Percentiles rank a stretch among this genome's conserved stretches.
Evolutionary conservation across 1,140 invertebrate genomes (phyloP).

Genomic region (Drosophila fuyamai): DNA sequence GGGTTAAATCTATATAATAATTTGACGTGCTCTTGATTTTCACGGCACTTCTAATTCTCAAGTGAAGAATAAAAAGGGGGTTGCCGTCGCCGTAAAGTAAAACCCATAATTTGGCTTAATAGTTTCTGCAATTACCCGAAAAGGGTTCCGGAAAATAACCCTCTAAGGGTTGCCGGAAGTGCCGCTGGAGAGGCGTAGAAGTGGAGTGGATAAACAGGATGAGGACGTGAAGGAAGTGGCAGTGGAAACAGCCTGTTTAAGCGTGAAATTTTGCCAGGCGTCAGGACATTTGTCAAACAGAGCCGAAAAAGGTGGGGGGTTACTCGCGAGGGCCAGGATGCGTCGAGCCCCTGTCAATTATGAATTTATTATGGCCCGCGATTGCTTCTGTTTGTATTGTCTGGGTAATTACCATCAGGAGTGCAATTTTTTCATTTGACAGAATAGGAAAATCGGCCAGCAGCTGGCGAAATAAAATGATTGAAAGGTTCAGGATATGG

Average conservation of each 20-base stretch:
- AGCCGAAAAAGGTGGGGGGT: neutral
- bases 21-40: conserved; percentile 80
- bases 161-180: conserved; percentile 19
- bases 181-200: conserved; percentile 38
- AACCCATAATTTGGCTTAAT: conserved; percentile 83
- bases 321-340: neutral
- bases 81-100: conserved; percentile 68
- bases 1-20: conserved; percentile 76
- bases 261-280: conserved; percentile 69
- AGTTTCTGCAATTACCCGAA: conserved; percentile 80
- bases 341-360: conserved; percentile 42
- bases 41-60: conserved; percentile 72
- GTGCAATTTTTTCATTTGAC: conserved; percentile 19
- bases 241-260: conserved; percentile 63
- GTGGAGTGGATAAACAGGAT: conserved; percentile 30
- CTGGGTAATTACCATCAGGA: conserved; percentile 36
- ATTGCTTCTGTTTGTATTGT: conserved; percentile 32
- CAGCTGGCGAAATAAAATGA: conserved; percentile 28
- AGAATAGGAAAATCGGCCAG: neutral
- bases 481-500: conserved; percentile 6
- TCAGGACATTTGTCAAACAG: conserved; percentile 65
- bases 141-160: conserved; percentile 52
- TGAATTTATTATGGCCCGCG: conserved; percentile 45
- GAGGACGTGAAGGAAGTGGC: conserved; percentile 42
- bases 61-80: conserved; percentile 49